These are phyloP conservation scores for Penaeus indicus DNA, from an alignment of 1,140 invertebrate genomes.

Conservation along the genomic window DNA sequence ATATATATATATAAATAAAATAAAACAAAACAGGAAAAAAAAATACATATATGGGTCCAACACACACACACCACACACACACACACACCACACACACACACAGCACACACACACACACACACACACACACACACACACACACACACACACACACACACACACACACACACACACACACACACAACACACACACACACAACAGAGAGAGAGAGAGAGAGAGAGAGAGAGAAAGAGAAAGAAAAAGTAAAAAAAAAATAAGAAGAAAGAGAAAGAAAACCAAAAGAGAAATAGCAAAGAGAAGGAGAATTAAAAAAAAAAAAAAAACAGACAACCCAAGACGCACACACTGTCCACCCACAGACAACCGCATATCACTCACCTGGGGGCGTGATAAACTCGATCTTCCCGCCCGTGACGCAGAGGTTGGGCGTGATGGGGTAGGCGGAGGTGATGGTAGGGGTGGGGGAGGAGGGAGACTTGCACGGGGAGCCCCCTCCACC, in stretches of 20 bases:
- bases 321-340: too few species aligned
- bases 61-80: not conserved
- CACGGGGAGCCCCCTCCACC: slow-evolving; percentile 22
- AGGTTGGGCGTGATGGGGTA: slow-evolving; percentile 60
- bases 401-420: slow-evolving; percentile 59
- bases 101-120: too few species aligned
- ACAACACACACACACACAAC: slow-evolving; percentile 10
- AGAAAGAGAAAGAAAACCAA: too few species aligned
- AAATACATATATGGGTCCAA: not conserved
- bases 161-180: not conserved
- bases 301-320: too few species aligned
- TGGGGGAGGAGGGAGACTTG: slow-evolving; percentile 25
- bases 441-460: slow-evolving; percentile 46
- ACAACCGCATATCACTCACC: slow-evolving; percentile 36
- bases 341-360: too few species aligned
- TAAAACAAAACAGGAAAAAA: too few species aligned
- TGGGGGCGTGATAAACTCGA: slow-evolving; percentile 61
- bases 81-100: not conserved
- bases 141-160: not conserved
- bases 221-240: too few species aligned
- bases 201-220: too few species aligned
- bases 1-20: not conserved
- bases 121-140: not conserved
- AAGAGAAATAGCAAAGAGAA: too few species aligned
- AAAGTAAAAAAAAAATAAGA: too few species aligned